phyloP scores from a whole-genome alignment of 2,888 invertebrate genomes.

The Amphipyra tragopoginis region DNA sequence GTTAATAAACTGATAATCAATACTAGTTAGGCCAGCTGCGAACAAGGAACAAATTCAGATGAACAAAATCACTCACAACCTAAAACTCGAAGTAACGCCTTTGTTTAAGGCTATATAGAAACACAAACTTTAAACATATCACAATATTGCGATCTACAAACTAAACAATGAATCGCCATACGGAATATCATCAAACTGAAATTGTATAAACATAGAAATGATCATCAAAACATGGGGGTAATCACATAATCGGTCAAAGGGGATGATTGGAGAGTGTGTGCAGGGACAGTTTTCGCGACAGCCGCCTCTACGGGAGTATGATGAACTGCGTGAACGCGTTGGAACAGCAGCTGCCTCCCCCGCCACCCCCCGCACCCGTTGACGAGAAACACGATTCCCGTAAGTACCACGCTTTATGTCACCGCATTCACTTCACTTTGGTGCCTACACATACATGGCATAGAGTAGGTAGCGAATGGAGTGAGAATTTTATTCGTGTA shows the following conservation, averaged over 20 bases:
- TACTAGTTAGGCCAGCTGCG: no score
- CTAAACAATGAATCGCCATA: no score
- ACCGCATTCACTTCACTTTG: constrained; percentile 47
- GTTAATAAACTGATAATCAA: no score
- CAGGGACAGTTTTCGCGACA: constrained; percentile 97
- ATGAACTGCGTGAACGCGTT: constrained; percentile 98
- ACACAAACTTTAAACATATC: no score
- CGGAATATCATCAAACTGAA: background rate
- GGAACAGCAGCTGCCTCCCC: constrained; percentile 96
- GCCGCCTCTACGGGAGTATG: constrained; percentile 98
- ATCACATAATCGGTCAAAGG: constrained; percentile 44
- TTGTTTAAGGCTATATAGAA: no score
- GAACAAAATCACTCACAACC: no score
- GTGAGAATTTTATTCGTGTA: background rate
- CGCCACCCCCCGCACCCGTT: constrained; percentile 85
- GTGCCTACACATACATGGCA: constrained; percentile 33
- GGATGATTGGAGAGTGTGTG: constrained; percentile 75
- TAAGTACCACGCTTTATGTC: constrained; percentile 70
- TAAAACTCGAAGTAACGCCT: no score
- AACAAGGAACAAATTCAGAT: no score
- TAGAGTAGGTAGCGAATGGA: constrained; percentile 15
- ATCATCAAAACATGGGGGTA: constrained; percentile 22
- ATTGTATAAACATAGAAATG: constrained; percentile 4
- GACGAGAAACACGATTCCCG: constrained; percentile 88
- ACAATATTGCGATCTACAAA: no score